A percentile compares a stretch with the other conserved stretches of the same genome.
These are phyloP conservation scores for Leuciscus idus DNA, from an alignment of 2,113 vertebrate species.

Conservation along the genomic window DNA sequence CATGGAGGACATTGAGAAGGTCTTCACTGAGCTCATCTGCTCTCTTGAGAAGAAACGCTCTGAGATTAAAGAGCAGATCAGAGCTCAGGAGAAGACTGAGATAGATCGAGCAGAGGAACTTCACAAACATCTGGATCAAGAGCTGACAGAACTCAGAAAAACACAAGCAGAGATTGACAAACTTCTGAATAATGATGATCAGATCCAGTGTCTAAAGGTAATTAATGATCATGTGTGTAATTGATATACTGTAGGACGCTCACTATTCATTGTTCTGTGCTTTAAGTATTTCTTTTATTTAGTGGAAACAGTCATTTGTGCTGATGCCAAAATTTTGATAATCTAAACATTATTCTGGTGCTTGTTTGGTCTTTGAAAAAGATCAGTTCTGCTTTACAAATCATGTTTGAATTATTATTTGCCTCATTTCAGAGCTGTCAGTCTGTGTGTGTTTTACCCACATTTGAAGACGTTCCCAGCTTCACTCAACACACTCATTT, in stretches of 20 bases:
- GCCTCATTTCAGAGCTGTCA: neutral
- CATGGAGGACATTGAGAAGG: conserved; percentile 14
- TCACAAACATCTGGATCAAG: neutral
- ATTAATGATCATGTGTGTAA: too few relatives aligned
- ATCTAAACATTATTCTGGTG: too few relatives aligned
- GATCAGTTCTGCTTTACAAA: too few relatives aligned
- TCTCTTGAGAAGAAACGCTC: neutral
- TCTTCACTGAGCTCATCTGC: conserved; percentile 15
- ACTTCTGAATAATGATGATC: neutral
- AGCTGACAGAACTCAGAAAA: neutral
- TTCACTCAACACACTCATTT: too few relatives aligned
- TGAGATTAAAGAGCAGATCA: conserved; percentile 9
- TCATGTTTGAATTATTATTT: neutral
- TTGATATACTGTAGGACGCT: too few relatives aligned
- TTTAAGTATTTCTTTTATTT: too few relatives aligned
- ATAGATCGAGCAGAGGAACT: conserved; percentile 3
- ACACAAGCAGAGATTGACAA: neutral
- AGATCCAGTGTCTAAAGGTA: neutral
- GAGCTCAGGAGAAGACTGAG: conserved; percentile 3
- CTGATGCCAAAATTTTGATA: too few relatives aligned
- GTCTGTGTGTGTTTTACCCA: too few relatives aligned
- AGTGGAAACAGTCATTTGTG: too few relatives aligned
- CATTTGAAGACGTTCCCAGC: too few relatives aligned
- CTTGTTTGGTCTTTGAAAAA: too few relatives aligned
- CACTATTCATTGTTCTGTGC: too few relatives aligned